Evolutionary conservation across 2,113 vertebrate species (phyloP), one percentile per base, ranked within the genome.

Genomic region (Merops nubicus): DNA sequence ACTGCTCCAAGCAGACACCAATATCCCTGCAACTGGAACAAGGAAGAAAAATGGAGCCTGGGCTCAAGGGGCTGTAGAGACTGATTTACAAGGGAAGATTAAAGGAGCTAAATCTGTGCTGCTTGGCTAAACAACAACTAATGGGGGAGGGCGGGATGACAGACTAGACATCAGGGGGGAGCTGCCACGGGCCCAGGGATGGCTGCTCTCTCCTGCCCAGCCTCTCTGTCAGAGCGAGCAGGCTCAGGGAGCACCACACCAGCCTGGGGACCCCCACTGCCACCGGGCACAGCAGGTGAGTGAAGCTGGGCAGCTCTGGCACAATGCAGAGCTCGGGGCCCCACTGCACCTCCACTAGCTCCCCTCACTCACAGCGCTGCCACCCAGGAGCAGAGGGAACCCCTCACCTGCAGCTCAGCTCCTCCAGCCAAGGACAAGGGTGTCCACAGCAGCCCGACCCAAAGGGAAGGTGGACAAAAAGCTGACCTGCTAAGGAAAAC

Each of bases 81-180:
- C 77, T 94, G 96, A 96, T 97, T 96, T 97, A 95, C 85, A 88
- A 91, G 85, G 93, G 88, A 94, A 96, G 96, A 97, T 96, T 96
- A 96, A 81, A 85, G 92, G 91, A 96, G 91, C 95, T 96, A 93
- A 95, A 95, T 97, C 96, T 97, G 95, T 84, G 83, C 88, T 84
- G 92, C 88, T 96, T 93, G 90, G 87, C 96, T 96, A 90, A 96
- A 93, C 88, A 90, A 77, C 85, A 90, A 74, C 75, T 95, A 88
- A 94, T 54, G 90, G 92, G 96, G 93, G 88, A 96, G 93, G 95
- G 95, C 70, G 0, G 0, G 70, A 47, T 65, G 20, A 19, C 85
- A 70, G 65, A 7, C 75, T 70, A 68, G 75, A 28, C 59, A 34
- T 8, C 4, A 0, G 1, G 43, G 68, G 3, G 47, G 60, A 82